These are phyloP conservation scores for Neodontobutis hainanensis DNA, from an alignment of 2,113 vertebrate species.

Conservation along the genomic window DNA sequence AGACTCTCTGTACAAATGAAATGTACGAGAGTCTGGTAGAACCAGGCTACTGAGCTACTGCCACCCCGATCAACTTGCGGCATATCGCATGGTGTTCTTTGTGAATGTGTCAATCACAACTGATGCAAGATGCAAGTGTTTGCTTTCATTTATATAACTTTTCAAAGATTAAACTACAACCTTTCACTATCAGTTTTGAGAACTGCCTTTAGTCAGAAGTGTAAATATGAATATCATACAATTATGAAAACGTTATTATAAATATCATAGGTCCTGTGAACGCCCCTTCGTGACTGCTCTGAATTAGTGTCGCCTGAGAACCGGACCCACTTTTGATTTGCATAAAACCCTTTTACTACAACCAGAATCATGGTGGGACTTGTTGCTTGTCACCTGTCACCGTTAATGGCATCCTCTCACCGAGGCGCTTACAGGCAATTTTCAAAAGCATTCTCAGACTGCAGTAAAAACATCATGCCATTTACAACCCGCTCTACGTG, in stretches of 20 bases:
- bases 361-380: not conserved
- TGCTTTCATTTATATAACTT: too few relatives aligned
- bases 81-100: too few relatives aligned
- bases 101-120: too few relatives aligned
- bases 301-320: not conserved
- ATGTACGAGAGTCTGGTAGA: too few relatives aligned
- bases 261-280: not conserved
- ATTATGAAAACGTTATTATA: not conserved
- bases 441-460: slow-evolving; percentile 40
- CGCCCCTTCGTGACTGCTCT: not conserved
- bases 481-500: slow-evolving; percentile 5
- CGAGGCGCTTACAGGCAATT: not conserved
- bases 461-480: slow-evolving; percentile 20
- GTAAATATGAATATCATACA: not conserved
- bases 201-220: too few relatives aligned
- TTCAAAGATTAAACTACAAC: too few relatives aligned
- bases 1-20: too few relatives aligned
- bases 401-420: not conserved
- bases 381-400: not conserved
- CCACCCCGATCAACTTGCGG: too few relatives aligned
- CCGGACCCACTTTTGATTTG: not conserved
- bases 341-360: not conserved
- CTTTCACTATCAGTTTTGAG: too few relatives aligned
- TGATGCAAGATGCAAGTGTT: too few relatives aligned
- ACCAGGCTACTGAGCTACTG: too few relatives aligned